Percentiles rank a stretch among this genome's conserved stretches.
Evolutionary conservation across 2,888 invertebrate species (phyloP).

Genomic region (Habrosyne pyritoides): DNA sequence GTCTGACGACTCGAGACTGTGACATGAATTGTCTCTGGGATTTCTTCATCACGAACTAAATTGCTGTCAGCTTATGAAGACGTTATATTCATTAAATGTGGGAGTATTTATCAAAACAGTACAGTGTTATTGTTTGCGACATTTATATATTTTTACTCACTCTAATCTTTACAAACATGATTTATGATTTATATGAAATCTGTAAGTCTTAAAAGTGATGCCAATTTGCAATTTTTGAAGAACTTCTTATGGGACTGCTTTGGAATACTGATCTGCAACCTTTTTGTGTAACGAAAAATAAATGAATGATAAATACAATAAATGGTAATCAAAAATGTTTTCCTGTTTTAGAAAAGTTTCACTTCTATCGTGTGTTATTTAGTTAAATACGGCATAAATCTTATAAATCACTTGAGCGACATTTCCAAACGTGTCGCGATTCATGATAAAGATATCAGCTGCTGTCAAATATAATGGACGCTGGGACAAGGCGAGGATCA

Average conservation of each 20-base stretch:
- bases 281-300: too few species aligned
- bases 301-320: too few species aligned
- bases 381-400: conserved; percentile 65
- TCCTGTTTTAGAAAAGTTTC: background rate
- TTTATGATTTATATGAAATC: too few species aligned
- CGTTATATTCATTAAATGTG: background rate
- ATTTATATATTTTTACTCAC: conserved; percentile 10
- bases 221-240: too few species aligned
- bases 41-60: conserved; percentile 9
- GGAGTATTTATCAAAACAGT: background rate
- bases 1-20: conserved; percentile 5
- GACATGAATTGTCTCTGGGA: conserved; percentile 7
- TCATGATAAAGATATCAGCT: conserved; percentile 57
- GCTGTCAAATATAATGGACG: conserved; percentile 53
- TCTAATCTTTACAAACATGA: too few species aligned
- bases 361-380: too few species aligned
- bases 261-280: too few species aligned
- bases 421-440: conserved; percentile 57
- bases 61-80: conserved; percentile 16
- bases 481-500: conserved; percentile 53
- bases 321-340: conserved; percentile 5
- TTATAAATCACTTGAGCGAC: conserved; percentile 60
- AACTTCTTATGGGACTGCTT: too few species aligned
- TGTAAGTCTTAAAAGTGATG: too few species aligned
- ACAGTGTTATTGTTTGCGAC: background rate